phyloP scores from a whole-genome alignment of 2,113 vertebrate species.

The Pollachius pollachius region DNA sequence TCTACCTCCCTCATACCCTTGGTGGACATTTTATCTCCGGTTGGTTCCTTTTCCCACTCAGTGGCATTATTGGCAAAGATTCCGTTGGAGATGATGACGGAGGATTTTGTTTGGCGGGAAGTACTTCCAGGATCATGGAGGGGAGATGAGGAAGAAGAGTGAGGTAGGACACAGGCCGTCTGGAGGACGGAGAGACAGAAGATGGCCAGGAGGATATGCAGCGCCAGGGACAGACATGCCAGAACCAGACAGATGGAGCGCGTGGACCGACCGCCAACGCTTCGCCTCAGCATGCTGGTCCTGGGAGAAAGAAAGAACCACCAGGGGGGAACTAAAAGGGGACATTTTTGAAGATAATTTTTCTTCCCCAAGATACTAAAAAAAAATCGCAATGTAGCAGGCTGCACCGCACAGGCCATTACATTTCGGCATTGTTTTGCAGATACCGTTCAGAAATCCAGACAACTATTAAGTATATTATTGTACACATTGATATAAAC shows the following conservation, averaged over 20 bases:
- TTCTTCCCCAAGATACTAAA: too few species aligned
- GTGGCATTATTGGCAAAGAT: background rate
- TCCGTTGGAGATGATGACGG: background rate
- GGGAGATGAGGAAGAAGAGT: conserved; percentile 36
- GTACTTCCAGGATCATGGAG: conserved; percentile 14
- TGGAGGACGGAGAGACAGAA: conserved; percentile 55
- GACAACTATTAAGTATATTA: too few species aligned
- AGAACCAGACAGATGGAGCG: conserved; percentile 71
- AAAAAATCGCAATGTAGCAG: too few species aligned
- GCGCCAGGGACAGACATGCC: conserved; percentile 65
- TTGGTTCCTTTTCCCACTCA: conserved; percentile 17
- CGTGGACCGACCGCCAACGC: conserved; percentile 61
- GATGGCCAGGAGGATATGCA: conserved; percentile 74
- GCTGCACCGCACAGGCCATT: too few species aligned
- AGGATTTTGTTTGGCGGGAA: background rate
- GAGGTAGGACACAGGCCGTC: conserved; percentile 47
- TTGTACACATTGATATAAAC: too few species aligned
- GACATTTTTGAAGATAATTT: background rate
- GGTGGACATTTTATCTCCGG: conserved; percentile 8
- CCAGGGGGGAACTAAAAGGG: conserved; percentile 12
- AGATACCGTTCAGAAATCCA: too few species aligned
- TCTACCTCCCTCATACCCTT: conserved; percentile 12
- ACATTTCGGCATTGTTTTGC: too few species aligned
- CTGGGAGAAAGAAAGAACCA: conserved; percentile 29
- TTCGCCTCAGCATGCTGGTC: conserved; percentile 48